Conservation (phyloP, 2,113 vertebrate genomes). For the Oreochromis aureus region DNA sequence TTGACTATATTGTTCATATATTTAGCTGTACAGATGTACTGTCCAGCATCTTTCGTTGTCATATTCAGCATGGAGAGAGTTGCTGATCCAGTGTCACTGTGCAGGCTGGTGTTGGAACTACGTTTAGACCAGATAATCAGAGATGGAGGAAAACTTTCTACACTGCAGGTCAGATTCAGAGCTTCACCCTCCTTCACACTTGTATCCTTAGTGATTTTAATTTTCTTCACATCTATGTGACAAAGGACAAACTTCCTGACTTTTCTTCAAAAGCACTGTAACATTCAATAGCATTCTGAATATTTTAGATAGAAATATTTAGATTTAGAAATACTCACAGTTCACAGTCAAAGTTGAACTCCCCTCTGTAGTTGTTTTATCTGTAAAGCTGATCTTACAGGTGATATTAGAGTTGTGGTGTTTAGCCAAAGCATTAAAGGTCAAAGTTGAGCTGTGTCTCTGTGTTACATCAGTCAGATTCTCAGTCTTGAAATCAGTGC, state of each 20-base stretch:
- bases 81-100: not conserved
- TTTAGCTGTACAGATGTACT: too few species aligned
- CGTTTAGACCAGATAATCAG: not conserved
- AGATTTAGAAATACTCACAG: constrained; percentile 13
- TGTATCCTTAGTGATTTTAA: not conserved
- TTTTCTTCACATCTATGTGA: not conserved
- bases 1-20: too few species aligned
- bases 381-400: not conserved
- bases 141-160: not conserved
- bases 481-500: not conserved
- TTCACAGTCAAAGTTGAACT: not conserved
- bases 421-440: not conserved
- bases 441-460: not conserved
- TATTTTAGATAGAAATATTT: not conserved
- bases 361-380: not conserved
- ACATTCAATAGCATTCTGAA: not conserved
- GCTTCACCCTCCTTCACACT: not conserved
- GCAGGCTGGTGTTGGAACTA: not conserved
- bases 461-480: not conserved
- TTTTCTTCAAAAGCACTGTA: not conserved
- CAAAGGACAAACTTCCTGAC: not conserved
- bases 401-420: not conserved
- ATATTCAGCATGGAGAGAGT: not conserved
- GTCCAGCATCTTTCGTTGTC: not conserved
- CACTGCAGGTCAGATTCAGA: not conserved